These are phyloP conservation scores for Andrena haemorrhoa DNA, from an alignment of 2,888 invertebrate genomes.

Conservation along the genomic window DNA sequence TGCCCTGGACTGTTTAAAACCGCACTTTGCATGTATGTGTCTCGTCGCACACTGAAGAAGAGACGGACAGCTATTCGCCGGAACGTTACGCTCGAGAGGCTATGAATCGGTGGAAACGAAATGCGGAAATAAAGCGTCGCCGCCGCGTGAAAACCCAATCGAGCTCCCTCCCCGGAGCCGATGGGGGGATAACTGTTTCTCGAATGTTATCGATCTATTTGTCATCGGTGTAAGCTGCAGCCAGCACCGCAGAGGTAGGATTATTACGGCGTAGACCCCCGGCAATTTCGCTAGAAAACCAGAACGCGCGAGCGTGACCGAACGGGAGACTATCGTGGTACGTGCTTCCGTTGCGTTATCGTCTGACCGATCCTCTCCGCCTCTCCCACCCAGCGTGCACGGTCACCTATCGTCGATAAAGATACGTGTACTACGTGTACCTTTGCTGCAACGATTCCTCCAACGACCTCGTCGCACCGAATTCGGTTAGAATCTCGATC, in stretches of 20 bases:
- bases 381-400: constrained; percentile 5
- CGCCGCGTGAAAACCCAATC: constrained; percentile 26
- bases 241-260: constrained; percentile 35
- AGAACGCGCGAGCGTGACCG: constrained; percentile 46
- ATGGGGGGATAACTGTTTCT: constrained; percentile 41
- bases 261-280: constrained; percentile 42
- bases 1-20: background rate
- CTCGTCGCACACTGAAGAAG: background rate
- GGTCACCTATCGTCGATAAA: constrained; percentile 65
- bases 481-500: background rate
- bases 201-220: constrained; percentile 56
- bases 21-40: background rate
- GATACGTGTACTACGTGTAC: constrained; percentile 14
- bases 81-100: constrained; percentile 20
- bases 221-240: constrained; percentile 44
- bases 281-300: constrained; percentile 59
- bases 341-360: constrained; percentile 70
- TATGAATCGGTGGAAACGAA: constrained; percentile 26
- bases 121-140: constrained; percentile 38
- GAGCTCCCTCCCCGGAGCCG: background rate
- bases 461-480: background rate
- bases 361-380: constrained; percentile 53
- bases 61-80: constrained; percentile 12
- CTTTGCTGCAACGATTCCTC: constrained; percentile 18
- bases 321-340: constrained; percentile 58